Base-by-base conservation (phyloP, 1,140 invertebrate genomes). In the Drosophila pachea region DNA sequence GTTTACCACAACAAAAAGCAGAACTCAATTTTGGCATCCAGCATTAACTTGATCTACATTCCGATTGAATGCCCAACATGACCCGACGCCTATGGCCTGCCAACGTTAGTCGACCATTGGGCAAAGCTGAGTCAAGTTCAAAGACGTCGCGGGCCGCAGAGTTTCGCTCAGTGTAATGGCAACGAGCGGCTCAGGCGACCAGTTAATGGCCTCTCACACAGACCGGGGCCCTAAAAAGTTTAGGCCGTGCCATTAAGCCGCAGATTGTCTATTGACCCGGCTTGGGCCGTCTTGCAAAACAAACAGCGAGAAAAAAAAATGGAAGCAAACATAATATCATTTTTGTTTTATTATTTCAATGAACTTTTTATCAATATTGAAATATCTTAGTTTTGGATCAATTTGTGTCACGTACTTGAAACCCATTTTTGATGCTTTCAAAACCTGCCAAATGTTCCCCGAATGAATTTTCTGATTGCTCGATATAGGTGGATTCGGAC, bases 61-160 rank as follows among this genome's bases (percentile, higher is more conserved):
- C 12, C 42, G 7, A 42, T 48, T 22, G 33, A 31, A 7, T 14
- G 9, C 35, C 22, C 3, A 38, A 40, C 12, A 9, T 33, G 12
- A 5, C 6, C 4, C 5, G n/a, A 7, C 4, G 9, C 9, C 38
- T 22, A 7, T 16, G 33, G 12, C 16, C 16, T 35, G 38, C 11
- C 54, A 38, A 16, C 58, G 14, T 36, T 42, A n/a, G 7, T 36
- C 7, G 22, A 29, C 4, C 38, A 7, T 42, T 12, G 11, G 6
- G n/a, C 29, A 11, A 12, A 62, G 55, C 58, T 59, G 43, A 76
- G 66, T 83, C 76, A 83, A 83, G 79, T 83, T 83, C 81, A 79
- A 78, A 83, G 73, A 73, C 76, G 76, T 83, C 52, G 70, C 78
- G 68, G 84, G 79, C 64, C 68, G 79, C 76, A 75, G 75, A 84